phyloP scores from a whole-genome alignment of 2,797 vertebrate genomes.

The Poecilia picta region DNA sequence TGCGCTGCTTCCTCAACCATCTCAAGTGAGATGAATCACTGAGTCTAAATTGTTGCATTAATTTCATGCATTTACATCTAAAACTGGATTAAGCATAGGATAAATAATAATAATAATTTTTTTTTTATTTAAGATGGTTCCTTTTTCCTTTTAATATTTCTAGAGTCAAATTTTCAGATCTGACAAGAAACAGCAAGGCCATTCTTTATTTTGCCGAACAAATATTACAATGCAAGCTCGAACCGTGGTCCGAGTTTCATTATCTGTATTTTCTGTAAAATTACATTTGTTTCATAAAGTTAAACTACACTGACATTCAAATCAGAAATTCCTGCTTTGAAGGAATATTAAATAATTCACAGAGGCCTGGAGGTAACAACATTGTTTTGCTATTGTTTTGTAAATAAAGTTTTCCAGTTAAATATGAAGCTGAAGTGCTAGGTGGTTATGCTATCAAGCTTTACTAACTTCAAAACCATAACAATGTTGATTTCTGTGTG shows the following conservation, averaged over 20 bases:
- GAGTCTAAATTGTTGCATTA: background rate
- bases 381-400: background rate
- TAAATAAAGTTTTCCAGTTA: background rate
- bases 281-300: background rate
- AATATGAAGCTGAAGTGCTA: background rate
- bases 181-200: background rate
- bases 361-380: background rate
- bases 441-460: background rate
- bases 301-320: background rate
- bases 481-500: background rate
- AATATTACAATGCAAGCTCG: background rate
- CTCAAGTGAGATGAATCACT: background rate
- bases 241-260: background rate
- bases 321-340: background rate
- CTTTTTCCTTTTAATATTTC: background rate
- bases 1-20: background rate
- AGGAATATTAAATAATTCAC: background rate
- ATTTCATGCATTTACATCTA: background rate
- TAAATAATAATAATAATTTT: too few species aligned
- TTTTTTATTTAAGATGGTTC: background rate
- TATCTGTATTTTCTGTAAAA: background rate
- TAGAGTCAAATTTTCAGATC: background rate
- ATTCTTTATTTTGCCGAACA: background rate
- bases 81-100: background rate
- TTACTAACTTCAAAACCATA: background rate